phyloP scores from a whole-genome alignment of 2,888 invertebrate genomes.

The Callosobruchus maculatus region DNA sequence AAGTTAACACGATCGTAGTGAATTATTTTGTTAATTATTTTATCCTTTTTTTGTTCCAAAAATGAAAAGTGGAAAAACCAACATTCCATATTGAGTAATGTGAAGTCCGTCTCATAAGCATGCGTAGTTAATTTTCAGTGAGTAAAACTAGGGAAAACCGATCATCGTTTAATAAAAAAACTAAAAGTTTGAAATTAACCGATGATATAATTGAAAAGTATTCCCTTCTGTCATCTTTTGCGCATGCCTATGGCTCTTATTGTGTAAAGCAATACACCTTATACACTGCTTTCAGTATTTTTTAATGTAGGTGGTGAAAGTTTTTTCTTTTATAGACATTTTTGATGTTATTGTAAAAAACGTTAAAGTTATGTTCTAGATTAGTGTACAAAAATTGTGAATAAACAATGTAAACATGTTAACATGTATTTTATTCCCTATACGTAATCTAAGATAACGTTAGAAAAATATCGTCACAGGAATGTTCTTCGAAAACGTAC shows the following conservation, averaged over 20 bases:
- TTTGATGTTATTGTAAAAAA: constrained; percentile 30
- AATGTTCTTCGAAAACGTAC: no score
- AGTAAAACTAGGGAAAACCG: neutral
- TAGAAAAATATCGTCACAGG: no score
- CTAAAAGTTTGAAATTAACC: neutral
- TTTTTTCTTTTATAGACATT: constrained; percentile 27
- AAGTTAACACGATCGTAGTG: neutral
- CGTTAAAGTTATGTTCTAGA: constrained; percentile 29
- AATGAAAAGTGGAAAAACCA: constrained; percentile 25
- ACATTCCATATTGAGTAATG: constrained; percentile 31
- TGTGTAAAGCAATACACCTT: constrained; percentile 36
- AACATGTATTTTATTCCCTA: neutral
- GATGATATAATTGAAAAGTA: neutral
- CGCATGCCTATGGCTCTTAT: constrained; percentile 25
- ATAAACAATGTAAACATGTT: constrained; percentile 27
- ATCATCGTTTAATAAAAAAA: no score
- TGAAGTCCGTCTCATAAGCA: neutral
- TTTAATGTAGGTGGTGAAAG: constrained; percentile 29
- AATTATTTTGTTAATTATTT: constrained; percentile 13
- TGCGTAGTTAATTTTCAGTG: neutral
- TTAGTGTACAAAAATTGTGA: constrained; percentile 34
- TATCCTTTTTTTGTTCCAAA: constrained; percentile 11
- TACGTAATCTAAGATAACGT: no score
- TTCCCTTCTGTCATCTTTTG: neutral
- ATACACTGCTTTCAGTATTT: constrained; percentile 2